These are phyloP conservation scores for Colostygia pectinataria DNA, from an alignment of 2,888 invertebrate genomes.

Conservation along the genomic window DNA sequence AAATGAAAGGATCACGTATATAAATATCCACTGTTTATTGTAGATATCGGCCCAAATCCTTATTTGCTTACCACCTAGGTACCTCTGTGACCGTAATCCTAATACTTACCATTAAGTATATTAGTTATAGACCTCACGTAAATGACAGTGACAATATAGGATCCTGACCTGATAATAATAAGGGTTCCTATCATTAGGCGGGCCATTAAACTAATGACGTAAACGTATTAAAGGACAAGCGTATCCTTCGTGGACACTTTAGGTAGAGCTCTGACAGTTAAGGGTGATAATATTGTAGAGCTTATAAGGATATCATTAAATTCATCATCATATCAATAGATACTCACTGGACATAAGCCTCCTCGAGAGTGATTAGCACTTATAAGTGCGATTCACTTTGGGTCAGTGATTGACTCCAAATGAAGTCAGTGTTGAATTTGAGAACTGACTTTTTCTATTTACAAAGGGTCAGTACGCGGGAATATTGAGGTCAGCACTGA, in stretches of 20 bases:
- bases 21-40: neutral
- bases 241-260: neutral
- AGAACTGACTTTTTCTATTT: too few relatives aligned
- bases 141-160: constrained; percentile 8
- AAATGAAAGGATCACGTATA: neutral
- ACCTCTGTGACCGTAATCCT: neutral
- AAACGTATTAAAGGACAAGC: constrained; percentile 5
- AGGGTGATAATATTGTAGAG: too few relatives aligned
- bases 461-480: too few relatives aligned
- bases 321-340: neutral
- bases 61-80: too few relatives aligned
- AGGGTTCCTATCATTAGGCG: constrained; percentile 12
- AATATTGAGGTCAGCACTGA: too few relatives aligned
- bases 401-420: too few relatives aligned
- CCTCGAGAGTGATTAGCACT: too few relatives aligned
- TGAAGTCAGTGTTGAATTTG: too few relatives aligned
- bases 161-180: constrained; percentile 8
- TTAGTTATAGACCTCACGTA: constrained; percentile 8
- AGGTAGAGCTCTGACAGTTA: neutral
- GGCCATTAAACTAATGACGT: constrained; percentile 6
- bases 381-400: too few relatives aligned
- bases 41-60: too few relatives aligned
- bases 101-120: neutral
- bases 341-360: too few relatives aligned
- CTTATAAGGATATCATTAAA: too few relatives aligned